Evolutionary conservation across 2,888 invertebrate species (phyloP).

Genomic region (Sabatieria punctata): DNA sequence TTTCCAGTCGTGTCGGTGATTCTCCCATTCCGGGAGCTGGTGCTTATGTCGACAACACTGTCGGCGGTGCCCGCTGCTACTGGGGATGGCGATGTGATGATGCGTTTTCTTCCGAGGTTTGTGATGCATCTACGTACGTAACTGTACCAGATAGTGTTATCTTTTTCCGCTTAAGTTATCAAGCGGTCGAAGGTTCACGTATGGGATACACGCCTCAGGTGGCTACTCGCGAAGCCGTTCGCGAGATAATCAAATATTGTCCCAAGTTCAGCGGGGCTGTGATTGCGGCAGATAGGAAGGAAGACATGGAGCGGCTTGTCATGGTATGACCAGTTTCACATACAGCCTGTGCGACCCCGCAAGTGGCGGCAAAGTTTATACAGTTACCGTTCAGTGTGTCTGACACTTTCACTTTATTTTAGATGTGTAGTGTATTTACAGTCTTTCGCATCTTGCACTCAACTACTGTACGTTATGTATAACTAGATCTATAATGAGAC

Average conservation of each 20-base stretch:
- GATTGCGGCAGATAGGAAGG: slow-evolving; percentile 58
- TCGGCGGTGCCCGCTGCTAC: slow-evolving; percentile 51
- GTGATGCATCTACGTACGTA: too few relatives aligned
- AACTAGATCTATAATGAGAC: too few relatives aligned
- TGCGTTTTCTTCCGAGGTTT: slow-evolving; percentile 79
- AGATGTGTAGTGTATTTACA: too few relatives aligned
- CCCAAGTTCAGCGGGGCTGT: slow-evolving; percentile 68
- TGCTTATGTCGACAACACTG: slow-evolving; percentile 69
- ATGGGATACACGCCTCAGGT: slow-evolving; percentile 51
- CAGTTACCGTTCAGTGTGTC: too few relatives aligned
- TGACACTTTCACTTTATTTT: too few relatives aligned
- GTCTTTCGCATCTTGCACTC: too few relatives aligned
- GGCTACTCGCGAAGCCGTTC: slow-evolving; percentile 56
- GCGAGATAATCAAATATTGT: slow-evolving; percentile 54
- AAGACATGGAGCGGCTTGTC: slow-evolving; percentile 44
- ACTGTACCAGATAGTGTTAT: too few relatives aligned
- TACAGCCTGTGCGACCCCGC: too few relatives aligned
- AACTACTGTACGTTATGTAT: too few relatives aligned
- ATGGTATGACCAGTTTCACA: too few relatives aligned
- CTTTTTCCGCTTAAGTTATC: slow-evolving; percentile 54
- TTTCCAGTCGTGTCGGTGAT: slow-evolving; percentile 58
- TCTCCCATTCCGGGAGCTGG: slow-evolving; percentile 80
- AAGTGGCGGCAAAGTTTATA: too few relatives aligned
- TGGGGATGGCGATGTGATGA: slow-evolving; percentile 94
- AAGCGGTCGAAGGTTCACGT: slow-evolving; percentile 77